Evolutionary conservation across 2,888 invertebrate genomes (phyloP).

Genomic region (Drosophila anomelani): DNA sequence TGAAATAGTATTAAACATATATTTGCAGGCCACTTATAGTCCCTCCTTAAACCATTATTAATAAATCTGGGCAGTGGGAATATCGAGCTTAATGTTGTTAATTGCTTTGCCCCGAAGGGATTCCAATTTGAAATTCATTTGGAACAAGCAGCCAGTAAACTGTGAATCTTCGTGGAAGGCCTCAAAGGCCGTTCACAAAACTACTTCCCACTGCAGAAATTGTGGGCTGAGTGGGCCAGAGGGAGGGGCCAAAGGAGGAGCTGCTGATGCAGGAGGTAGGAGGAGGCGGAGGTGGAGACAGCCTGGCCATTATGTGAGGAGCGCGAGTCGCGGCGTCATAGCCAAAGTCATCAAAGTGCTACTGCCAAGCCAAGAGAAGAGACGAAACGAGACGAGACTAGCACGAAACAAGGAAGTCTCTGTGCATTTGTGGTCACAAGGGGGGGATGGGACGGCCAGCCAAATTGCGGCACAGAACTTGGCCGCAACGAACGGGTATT

Average conservation of each 20-base stretch:
- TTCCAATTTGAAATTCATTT: constrained; percentile 35
- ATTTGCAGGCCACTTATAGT: not conserved
- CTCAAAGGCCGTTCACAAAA: constrained; percentile 32
- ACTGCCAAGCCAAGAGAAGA: constrained; percentile 52
- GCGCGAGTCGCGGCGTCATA: constrained; percentile 42
- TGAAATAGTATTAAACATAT: too few species aligned
- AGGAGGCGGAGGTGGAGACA: constrained; percentile 35
- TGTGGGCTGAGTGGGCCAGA: constrained; percentile 16
- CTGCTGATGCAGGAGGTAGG: not conserved
- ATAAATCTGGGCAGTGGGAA: constrained; percentile 29
- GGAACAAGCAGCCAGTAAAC: constrained; percentile 26
- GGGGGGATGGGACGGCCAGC: constrained; percentile 26
- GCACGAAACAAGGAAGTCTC: constrained; percentile 77
- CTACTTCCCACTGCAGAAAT: constrained; percentile 33
- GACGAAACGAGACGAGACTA: constrained; percentile 58
- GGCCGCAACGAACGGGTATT: constrained; percentile 57
- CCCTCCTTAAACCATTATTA: not conserved
- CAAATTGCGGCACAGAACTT: constrained; percentile 74
- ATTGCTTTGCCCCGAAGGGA: constrained; percentile 35
- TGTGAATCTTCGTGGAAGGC: constrained; percentile 38
- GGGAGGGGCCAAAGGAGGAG: not conserved
- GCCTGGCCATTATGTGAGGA: constrained; percentile 45
- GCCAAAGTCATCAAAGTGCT: constrained; percentile 76
- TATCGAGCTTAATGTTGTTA: constrained; percentile 31
- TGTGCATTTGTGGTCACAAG: constrained; percentile 48